Evolutionary conservation across 2,888 invertebrate genomes (phyloP).

Genomic region (Diloba caeruleocephala): DNA sequence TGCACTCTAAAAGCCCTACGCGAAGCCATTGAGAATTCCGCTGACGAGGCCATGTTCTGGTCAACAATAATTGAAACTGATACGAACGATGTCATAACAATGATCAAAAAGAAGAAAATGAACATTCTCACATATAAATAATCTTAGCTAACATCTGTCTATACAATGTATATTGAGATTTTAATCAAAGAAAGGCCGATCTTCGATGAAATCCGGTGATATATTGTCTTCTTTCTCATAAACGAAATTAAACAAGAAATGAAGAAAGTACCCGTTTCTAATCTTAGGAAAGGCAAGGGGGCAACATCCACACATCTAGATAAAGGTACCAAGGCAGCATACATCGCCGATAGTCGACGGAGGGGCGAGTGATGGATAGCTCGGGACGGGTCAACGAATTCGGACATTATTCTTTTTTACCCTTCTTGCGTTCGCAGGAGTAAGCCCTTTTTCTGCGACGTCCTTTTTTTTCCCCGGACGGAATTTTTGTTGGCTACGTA

Average conservation of each 20-base stretch:
- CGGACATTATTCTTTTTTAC: slow-evolving; percentile 90
- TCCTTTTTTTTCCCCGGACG: slow-evolving; percentile 82
- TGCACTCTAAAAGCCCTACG: no score
- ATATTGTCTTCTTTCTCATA: slow-evolving; percentile 56
- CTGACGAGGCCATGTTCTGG: no score
- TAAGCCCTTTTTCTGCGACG: slow-evolving; percentile 88
- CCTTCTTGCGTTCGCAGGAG: slow-evolving; percentile 88
- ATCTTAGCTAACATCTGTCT: not conserved
- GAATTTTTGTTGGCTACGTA: slow-evolving; percentile 80
- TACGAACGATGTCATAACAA: no score
- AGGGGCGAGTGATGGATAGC: slow-evolving; percentile 88
- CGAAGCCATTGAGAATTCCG: no score
- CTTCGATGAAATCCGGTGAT: slow-evolving; percentile 29
- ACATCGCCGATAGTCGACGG: slow-evolving; percentile 82
- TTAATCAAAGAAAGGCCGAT: slow-evolving; percentile 23
- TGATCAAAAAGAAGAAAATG: no score
- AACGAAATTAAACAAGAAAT: slow-evolving; percentile 65
- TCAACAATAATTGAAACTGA: no score
- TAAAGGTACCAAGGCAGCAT: slow-evolving; percentile 71
- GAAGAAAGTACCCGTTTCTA: slow-evolving; percentile 76
- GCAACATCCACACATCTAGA: slow-evolving; percentile 83
- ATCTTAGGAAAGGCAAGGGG: slow-evolving; percentile 79
- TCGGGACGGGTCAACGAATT: slow-evolving; percentile 90
- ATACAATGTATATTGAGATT: not conserved
- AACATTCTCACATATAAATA: no score